Percentiles rank a stretch among this genome's conserved stretches.
Evolutionary conservation across 1,140 invertebrate genomes (phyloP).

Genomic region (Coptotermes formosanus): DNA sequence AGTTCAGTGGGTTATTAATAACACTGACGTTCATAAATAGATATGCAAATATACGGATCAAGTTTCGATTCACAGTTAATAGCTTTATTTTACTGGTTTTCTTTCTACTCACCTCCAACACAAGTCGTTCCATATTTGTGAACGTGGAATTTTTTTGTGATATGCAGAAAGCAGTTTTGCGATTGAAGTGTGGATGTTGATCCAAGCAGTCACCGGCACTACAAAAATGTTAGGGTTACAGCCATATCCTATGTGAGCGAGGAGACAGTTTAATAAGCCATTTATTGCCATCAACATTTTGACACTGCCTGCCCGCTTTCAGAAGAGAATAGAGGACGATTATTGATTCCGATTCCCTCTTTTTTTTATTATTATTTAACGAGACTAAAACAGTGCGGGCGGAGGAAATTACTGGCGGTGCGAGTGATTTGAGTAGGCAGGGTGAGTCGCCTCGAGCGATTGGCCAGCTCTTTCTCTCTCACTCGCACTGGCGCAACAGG

Average conservation of each 20-base stretch:
- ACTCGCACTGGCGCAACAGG: neutral
- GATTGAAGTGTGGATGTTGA: neutral
- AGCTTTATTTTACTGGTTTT: neutral
- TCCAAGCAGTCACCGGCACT: neutral
- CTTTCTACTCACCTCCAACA: neutral
- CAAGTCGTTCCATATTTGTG: neutral
- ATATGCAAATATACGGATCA: neutral
- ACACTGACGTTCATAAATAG: too few species aligned
- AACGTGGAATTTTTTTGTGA: neutral
- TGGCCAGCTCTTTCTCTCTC: neutral
- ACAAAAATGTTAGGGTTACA: neutral
- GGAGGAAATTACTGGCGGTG: conserved; percentile 23
- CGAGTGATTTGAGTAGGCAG: conserved; percentile 21
- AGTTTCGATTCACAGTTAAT: neutral
- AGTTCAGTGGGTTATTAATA: too few species aligned
- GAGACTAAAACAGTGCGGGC: conserved; percentile 25
- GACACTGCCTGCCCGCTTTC: conserved; percentile 22
- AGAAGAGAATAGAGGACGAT: conserved; percentile 13
- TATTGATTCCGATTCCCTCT: conserved; percentile 23
- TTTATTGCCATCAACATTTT: conserved; percentile 28
- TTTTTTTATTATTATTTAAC: conserved; percentile 14
- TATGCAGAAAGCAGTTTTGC: neutral
- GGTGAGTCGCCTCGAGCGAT: neutral
- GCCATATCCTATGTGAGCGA: neutral
- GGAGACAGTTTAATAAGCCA: conserved; percentile 25